phyloP scores from a whole-genome alignment of 2,797 vertebrate genomes.

The Hoplostethus atlanticus region DNA sequence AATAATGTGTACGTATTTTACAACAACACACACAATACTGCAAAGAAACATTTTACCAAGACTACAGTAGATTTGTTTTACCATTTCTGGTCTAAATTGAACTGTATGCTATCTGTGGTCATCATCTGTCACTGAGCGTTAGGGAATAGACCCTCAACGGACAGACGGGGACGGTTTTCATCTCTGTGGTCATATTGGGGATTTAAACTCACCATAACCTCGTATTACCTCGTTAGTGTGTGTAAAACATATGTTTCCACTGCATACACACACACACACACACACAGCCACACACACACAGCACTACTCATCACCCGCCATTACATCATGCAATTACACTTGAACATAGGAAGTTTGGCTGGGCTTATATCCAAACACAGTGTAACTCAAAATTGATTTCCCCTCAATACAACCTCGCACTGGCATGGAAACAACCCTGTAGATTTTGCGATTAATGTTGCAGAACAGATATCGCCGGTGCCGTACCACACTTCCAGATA shows the following conservation, averaged over 20 bases:
- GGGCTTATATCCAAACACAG: constrained; percentile 64
- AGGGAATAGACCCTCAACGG: constrained; percentile 17
- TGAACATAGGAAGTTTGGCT: constrained; percentile 61
- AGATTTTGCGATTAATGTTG: constrained; percentile 63
- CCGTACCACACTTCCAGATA: constrained; percentile 14
- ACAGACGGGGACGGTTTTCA: constrained; percentile 33
- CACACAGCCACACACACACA: constrained; percentile 28
- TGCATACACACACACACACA: constrained; percentile 4
- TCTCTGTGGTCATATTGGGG: constrained; percentile 36
- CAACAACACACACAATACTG: not conserved
- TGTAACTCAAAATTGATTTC: constrained; percentile 69
- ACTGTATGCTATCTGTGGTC: constrained; percentile 10
- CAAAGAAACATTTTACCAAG: not conserved
- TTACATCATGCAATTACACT: constrained; percentile 74
- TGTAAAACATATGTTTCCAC: not conserved
- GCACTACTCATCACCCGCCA: constrained; percentile 42
- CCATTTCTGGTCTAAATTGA: not conserved
- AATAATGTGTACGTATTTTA: not conserved
- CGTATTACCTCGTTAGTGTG: not conserved
- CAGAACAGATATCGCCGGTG: constrained; percentile 45
- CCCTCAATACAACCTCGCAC: constrained; percentile 36
- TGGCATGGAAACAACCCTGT: constrained; percentile 50
- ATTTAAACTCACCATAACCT: constrained; percentile 27
- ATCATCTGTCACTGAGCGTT: constrained; percentile 21
- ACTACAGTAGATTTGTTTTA: not conserved